Evolutionary conservation across 2,797 vertebrate genomes (phyloP).

Genomic region (Psittacula echo): DNA sequence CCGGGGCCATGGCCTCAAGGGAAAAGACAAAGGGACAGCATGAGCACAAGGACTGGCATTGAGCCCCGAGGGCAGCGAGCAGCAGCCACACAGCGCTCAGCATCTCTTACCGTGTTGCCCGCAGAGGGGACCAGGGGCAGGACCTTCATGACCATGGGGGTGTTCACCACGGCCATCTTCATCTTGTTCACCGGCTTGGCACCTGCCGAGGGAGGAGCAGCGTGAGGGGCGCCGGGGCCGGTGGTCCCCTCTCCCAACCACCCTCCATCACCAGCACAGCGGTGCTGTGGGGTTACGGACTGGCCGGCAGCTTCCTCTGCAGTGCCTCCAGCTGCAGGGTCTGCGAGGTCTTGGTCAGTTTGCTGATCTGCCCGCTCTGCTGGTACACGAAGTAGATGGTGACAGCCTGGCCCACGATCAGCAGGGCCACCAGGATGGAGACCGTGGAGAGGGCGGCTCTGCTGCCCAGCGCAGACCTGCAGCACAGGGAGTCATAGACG

Average conservation of each 20-base stretch:
- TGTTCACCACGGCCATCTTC: slow-evolving; percentile 75
- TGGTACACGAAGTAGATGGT: slow-evolving; percentile 85
- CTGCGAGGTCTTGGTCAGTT: slow-evolving; percentile 79
- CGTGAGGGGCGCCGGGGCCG: fast-evolving
- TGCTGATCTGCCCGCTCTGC: slow-evolving; percentile 84
- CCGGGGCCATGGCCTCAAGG: slow-evolving; percentile 31
- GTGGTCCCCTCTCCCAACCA: background rate
- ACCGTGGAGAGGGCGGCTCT: slow-evolving; percentile 81
- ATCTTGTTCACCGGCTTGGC: slow-evolving; percentile 61
- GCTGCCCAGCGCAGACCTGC: slow-evolving; percentile 64
- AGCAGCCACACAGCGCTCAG: fast-evolving
- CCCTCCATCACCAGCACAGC: background rate
- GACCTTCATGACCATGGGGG: slow-evolving; percentile 70
- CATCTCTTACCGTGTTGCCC: slow-evolving; percentile 18
- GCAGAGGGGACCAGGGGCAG: background rate
- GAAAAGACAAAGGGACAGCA: background rate
- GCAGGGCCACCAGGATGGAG: slow-evolving; percentile 87
- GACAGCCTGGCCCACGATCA: slow-evolving; percentile 89
- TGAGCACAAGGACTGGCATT: background rate
- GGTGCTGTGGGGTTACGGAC: slow-evolving; percentile 64
- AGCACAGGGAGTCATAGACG: background rate
- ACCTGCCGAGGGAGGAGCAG: slow-evolving; percentile 13
- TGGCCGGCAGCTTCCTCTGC: slow-evolving; percentile 68
- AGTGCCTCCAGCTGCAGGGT: slow-evolving; percentile 80
- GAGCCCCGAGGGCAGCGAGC: background rate